phyloP scores from a whole-genome alignment of 2,113 vertebrate species.

The Dromaius novaehollandiae region DNA sequence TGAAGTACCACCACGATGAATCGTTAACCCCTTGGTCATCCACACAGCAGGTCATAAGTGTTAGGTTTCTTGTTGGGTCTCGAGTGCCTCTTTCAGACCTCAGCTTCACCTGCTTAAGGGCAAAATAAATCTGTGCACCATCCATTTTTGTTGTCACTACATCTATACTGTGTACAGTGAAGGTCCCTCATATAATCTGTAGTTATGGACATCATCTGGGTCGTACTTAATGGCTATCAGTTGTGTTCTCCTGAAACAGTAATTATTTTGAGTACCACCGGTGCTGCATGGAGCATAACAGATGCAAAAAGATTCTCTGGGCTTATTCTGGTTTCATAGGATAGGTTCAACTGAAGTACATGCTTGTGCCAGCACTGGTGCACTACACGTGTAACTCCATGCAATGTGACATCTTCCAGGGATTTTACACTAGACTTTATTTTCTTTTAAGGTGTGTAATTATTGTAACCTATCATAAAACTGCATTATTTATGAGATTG shows the following conservation, averaged over 20 bases:
- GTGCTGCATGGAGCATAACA: not conserved
- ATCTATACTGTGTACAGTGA: fast-evolving
- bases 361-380: too few relatives aligned
- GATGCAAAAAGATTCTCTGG: not conserved
- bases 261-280: not conserved
- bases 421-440: not conserved
- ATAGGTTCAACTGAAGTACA: not conserved
- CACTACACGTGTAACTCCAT: too few relatives aligned
- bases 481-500: not conserved
- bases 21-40: not conserved
- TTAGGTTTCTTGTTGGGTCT: not conserved
- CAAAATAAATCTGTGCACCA: not conserved
- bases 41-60: not conserved
- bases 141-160: not conserved
- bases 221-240: not conserved
- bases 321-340: not conserved
- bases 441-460: not conserved
- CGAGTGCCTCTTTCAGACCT: not conserved
- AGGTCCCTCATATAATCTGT: not conserved
- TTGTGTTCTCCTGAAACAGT: not conserved
- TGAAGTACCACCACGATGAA: not conserved
- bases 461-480: not conserved
- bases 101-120: not conserved
- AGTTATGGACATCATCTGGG: not conserved
- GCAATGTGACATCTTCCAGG: not conserved